These are phyloP conservation scores for Dryobotodes eremita DNA, from an alignment of 2,888 invertebrate species.

Conservation along the genomic window DNA sequence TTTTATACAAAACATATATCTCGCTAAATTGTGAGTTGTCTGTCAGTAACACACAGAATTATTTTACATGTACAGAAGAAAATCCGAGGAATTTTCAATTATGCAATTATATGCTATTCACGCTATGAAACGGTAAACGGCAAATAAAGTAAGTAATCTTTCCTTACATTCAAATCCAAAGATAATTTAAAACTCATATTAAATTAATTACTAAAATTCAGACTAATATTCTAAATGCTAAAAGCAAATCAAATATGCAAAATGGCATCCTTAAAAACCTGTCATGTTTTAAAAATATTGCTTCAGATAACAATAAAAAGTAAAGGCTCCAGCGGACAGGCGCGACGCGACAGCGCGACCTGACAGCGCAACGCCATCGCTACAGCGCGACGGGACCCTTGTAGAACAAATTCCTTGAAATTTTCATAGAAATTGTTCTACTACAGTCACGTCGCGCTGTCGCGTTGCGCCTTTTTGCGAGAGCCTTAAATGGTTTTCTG, in stretches of 20 bases:
- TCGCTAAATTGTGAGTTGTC: too few relatives aligned
- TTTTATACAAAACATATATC: not conserved
- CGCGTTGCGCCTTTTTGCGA: too few relatives aligned
- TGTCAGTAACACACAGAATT: too few relatives aligned
- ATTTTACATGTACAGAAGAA: not conserved
- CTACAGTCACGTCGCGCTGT: too few relatives aligned
- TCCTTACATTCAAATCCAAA: not conserved
- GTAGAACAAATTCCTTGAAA: too few relatives aligned
- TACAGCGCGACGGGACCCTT: too few relatives aligned
- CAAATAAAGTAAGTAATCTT: not conserved
- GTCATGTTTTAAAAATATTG: conserved; percentile 40
- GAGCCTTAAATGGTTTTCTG: conserved; percentile 37
- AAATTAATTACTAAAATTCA: conserved; percentile 45
- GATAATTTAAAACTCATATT: conserved; percentile 10
- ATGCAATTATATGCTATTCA: not conserved
- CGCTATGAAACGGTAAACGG: not conserved
- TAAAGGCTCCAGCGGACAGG: conserved; percentile 9
- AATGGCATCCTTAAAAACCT: conserved; percentile 28
- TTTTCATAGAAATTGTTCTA: too few relatives aligned
- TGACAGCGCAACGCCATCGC: too few relatives aligned
- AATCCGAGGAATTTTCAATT: not conserved
- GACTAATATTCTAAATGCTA: conserved; percentile 32
- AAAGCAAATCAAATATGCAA: conserved; percentile 65
- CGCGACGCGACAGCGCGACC: too few relatives aligned
- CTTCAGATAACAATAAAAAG: conserved; percentile 64